A percentile compares a stretch with the other conserved stretches of the same genome.
Evolutionary conservation across 2,888 invertebrate genomes (phyloP).

Genomic region (Sericinus montela): DNA sequence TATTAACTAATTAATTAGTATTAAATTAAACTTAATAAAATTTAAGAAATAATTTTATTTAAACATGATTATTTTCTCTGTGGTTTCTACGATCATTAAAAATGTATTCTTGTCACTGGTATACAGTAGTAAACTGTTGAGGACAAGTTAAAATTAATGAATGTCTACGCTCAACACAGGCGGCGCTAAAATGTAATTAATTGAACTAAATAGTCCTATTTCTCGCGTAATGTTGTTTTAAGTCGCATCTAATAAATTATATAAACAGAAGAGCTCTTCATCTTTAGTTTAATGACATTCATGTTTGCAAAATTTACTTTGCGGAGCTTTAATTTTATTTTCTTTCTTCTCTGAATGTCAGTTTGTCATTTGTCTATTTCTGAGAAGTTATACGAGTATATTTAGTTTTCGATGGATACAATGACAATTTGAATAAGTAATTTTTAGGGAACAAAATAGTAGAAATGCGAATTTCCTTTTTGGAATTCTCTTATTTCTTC

Average conservation of each 20-base stretch:
- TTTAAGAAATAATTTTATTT: not conserved
- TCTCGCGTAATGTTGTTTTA: constrained; percentile 49
- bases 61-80: not conserved
- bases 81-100: constrained; percentile 1
- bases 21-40: not conserved
- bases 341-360: not conserved
- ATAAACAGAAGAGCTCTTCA: constrained; percentile 31
- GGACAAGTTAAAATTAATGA: constrained; percentile 46
- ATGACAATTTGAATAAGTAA: not conserved
- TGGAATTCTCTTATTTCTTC: not conserved
- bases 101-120: constrained; percentile 8
- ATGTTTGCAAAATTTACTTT: not conserved
- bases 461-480: not conserved
- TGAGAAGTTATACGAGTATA: no score
- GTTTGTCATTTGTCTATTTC: no score
- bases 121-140: constrained; percentile 22
- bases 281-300: not conserved
- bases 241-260: constrained; percentile 45
- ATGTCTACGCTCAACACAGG: constrained; percentile 46
- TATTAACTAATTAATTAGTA: no score
- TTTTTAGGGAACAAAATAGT: not conserved
- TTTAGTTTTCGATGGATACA: no score
- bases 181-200: constrained; percentile 50
- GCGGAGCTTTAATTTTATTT: no score
- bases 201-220: constrained; percentile 54